Evolutionary conservation across 1,140 invertebrate genomes (phyloP), one percentile per base, ranked within the genome.

Genomic region (Hestina assimilis): DNA sequence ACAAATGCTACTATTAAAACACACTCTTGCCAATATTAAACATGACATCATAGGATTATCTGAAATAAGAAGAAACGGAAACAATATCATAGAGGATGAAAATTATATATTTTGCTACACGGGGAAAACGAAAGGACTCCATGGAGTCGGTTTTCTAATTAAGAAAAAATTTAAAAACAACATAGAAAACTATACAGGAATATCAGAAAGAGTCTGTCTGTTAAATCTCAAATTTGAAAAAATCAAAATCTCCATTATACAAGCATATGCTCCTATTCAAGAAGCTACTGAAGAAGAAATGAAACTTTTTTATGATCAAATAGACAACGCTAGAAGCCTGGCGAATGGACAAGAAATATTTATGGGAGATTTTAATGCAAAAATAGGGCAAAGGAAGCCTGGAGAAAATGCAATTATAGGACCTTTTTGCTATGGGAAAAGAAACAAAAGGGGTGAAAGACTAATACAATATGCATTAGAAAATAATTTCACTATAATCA

Each of bases 81-180:
- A 51, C n/a, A 47, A 59, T 7, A 64, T 69, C 12, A 42, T 40
- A n/a, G 69, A 72, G 26, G 51, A 69, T 9, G 45, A 66, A 2
- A 9, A 54, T 6, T 15, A 66, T 29, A 66, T 69, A 17, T 66
- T 72, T 8, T 69, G 63, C n/a, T 50, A 72, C 21, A 60, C 47
- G 9, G 57, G 59, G 6, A 14, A 59, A 12, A 29, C 9, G 1
- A 47, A 66, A 51, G 63, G 66, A 0, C 38, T 21, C n/a, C 28
- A 66, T 28, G 60, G 63, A 6, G 57, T 72, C 0, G 62, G 69
- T 3, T 71, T 68, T 38, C 23, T 67, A 23, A 59, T 68, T 3
- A 60, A 63, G 53, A 67, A 60, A 12, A 28, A 62, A 38, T 43
- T 33, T 9, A 65, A 63, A 58, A 35, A 42, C 3, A 62, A 68